Evolutionary conservation across 2,888 invertebrate species (phyloP).

Genomic region (Sinotaia quadrata): DNA sequence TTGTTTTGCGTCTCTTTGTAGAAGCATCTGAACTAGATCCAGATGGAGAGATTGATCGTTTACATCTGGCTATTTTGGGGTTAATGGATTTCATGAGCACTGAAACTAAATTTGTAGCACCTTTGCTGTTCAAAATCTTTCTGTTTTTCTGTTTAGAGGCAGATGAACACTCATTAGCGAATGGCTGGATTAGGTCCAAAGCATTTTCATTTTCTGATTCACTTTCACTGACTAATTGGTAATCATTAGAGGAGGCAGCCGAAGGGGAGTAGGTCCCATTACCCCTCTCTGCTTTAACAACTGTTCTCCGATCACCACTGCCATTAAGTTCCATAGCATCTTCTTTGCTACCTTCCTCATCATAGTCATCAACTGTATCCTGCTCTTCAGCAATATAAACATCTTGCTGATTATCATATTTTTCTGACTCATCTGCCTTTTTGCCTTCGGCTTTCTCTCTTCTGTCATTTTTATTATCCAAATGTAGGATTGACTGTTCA

Average conservation of each 20-base stretch:
- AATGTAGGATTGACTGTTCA: no score
- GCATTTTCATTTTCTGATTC: constrained; percentile 16
- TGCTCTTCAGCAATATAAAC: constrained; percentile 5
- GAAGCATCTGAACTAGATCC: constrained; percentile 16
- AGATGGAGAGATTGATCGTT: constrained; percentile 20
- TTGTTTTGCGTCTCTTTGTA: not conserved
- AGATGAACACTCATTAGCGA: not conserved
- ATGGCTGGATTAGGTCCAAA: not conserved
- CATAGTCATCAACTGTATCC: not conserved
- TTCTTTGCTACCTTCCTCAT: not conserved
- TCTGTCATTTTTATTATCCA: no score
- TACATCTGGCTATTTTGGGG: not conserved
- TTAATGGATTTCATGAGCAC: not conserved
- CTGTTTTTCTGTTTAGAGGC: not conserved
- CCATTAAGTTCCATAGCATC: not conserved
- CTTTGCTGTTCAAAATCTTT: no score
- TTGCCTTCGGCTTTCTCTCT: no score
- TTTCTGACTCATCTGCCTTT: no score
- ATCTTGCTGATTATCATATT: constrained; percentile 3
- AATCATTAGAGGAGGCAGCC: not conserved
- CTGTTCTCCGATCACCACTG: not conserved
- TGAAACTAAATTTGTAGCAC: not conserved
- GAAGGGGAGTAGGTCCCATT: no score
- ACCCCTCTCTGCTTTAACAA: no score
- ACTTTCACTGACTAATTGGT: constrained; percentile 4